Base-by-base conservation (phyloP, 2,797 vertebrate genomes). In the Sebastiscus tertius region DNA sequence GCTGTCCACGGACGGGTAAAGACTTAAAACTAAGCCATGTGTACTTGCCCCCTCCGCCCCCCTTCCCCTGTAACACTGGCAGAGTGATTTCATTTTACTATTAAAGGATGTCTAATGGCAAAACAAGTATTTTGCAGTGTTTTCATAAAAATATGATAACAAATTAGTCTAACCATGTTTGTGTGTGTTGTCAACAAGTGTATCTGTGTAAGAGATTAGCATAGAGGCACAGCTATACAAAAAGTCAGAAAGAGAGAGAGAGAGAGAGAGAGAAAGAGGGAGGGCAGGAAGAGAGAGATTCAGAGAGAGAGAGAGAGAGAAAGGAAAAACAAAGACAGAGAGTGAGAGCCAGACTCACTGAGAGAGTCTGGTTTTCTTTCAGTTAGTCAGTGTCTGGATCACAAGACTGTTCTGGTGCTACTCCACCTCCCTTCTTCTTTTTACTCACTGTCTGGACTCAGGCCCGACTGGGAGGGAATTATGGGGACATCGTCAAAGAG, bases 401-500 rank as follows among this genome's bases (percentile, higher is more conserved):
- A 80, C 72, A 82, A 79, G 72, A 75, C 74, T 82, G 72, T 67
- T 86, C 76, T 85, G 85, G 72, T 82, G 81, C 72, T 77, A 18
- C 62, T 64, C 34, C 22, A 26, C 36, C 61, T 16, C 76, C 72
- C 55, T 34, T 64, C 74, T 78, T 46, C 61, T 64, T 78, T 34
- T 85, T 88, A 75, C 84, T 88, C 79, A 78, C 83, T 75, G 75
- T 85, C 78, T 93, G 88, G 86, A 88, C 77, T 75, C 87, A 63
- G 78, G 80, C 83, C 87, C 72, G 84, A 83, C 86, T 77, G 82
- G 81, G 75, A 82, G 79, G 86, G 83, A 78, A 80, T 67, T 59
- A 93, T 93, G 90, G 92, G 90, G 80, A 90, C 85, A 20, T 92
- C 89, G 90, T 92, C 87, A 72, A 91, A 93, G 78, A 88, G 88